phyloP scores from a whole-genome alignment of 2,113 vertebrate genomes.

The Micronisus gabar region DNA sequence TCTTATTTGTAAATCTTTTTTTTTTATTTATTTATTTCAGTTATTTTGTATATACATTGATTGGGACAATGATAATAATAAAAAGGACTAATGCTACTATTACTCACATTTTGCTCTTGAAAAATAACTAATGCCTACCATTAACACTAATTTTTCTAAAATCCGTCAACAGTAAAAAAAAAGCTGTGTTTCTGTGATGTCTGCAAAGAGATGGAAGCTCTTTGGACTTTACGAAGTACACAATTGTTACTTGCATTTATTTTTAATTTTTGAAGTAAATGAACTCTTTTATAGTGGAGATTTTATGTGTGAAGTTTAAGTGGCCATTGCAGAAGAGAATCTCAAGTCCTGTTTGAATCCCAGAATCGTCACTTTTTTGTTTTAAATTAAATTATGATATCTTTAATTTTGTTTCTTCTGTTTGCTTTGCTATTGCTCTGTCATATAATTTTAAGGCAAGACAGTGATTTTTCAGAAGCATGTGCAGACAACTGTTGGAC shows the following conservation, averaged over 20 bases:
- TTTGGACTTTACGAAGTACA: background rate
- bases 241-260: background rate
- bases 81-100: slow-evolving; percentile 14
- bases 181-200: background rate
- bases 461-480: slow-evolving; percentile 17
- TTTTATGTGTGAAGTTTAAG: slow-evolving; percentile 7
- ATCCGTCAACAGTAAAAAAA: background rate
- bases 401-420: slow-evolving; percentile 36
- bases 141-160: background rate
- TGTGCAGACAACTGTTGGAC: background rate
- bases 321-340: background rate
- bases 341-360: slow-evolving; percentile 5
- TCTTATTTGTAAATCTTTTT: background rate
- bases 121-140: slow-evolving; percentile 18
- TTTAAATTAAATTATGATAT: slow-evolving; percentile 15
- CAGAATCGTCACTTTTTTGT: background rate
- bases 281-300: background rate
- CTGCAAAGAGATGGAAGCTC: background rate
- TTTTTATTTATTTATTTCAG: background rate
- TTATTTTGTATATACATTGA: slow-evolving; percentile 10
- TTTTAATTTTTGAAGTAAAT: slow-evolving; percentile 5
- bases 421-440: slow-evolving; percentile 32
- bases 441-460: background rate
- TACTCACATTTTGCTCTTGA: slow-evolving; percentile 13
- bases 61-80: slow-evolving; percentile 27